Evolutionary conservation across 2,113 vertebrate species (phyloP).

Genomic region (Stigmatopora nigra): DNA sequence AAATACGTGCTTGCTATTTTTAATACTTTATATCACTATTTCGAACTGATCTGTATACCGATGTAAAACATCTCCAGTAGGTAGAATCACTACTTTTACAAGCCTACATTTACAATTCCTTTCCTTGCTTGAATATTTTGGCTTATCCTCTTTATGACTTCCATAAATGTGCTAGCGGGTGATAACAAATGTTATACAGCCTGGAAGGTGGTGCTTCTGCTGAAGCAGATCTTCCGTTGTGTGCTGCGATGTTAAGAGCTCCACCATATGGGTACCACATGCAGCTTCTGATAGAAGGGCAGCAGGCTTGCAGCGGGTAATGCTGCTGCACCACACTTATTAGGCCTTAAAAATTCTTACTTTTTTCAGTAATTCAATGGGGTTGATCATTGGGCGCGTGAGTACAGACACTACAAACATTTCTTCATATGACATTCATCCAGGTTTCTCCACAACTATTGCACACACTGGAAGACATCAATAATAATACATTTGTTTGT

Average conservation of each 20-base stretch:
- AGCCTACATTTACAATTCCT: conserved; percentile 14
- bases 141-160: conserved; percentile 19
- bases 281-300: conserved; percentile 35
- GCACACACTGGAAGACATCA: no score
- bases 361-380: conserved; percentile 29
- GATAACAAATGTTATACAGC: conserved; percentile 23
- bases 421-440: conserved; percentile 4
- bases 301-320: conserved; percentile 35
- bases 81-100: conserved; percentile 1
- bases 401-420: conserved; percentile 14
- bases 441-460: no score
- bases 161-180: conserved; percentile 22
- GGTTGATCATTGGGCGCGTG: conserved; percentile 7
- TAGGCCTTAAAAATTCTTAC: conserved; percentile 19
- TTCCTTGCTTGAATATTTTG: conserved; percentile 21
- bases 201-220: conserved; percentile 8
- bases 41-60: background rate
- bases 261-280: conserved; percentile 22
- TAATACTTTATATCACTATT: background rate
- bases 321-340: conserved; percentile 31
- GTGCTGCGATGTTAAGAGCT: conserved; percentile 23
- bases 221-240: conserved; percentile 13
- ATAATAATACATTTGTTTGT: no score
- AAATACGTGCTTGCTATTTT: background rate
- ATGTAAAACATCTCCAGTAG: conserved; percentile 6